Evolutionary conservation across 2,888 invertebrate species (phyloP), one percentile per base, ranked within the genome.

Genomic region (Desoria tigrina): DNA sequence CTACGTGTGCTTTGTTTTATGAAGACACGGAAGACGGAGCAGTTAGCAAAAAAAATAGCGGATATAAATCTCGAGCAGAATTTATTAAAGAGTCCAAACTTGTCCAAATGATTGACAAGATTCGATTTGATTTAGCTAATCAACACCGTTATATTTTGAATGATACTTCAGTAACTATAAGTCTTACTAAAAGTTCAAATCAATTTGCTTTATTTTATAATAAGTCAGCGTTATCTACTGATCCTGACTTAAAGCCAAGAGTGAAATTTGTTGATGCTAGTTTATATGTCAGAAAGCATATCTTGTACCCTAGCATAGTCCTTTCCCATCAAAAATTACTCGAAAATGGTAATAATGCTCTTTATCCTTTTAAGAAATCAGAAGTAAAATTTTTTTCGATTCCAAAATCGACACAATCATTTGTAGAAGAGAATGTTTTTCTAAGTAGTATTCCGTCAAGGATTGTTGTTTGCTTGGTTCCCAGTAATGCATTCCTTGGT

Each of bases 371-470:
- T 6, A 65, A 58, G 16, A 28, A 67, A 18, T 69, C 66, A 9
- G 65, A 74, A 16, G 58, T 74, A 2, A 71, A 72, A 65, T 65
- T 63, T 3, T 74, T 73, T 45, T 72, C 74, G 0, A 67, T 78
- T 21, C 69, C 72, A 0, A 27, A 27, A 14, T 72, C 71, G 7
- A 71, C 74, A 16, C 73, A 73, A 32, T 72, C 71, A 14, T 75
- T 77, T 61, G 68, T 75, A 0, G 65, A 78, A 50, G 78, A 79
- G 53, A 78, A 79, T 56, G 45, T 79, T 11, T 78, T 78, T 61
- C 39, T 74, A 2, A 77, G 77, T 0, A 75, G 75, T 61, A 56
- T 79, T 18, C 79, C 79, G 1, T 76, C 76, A 63, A 66, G 77
- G 49, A 64, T 79, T 11, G 69, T 79, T 23, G 27, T 79, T n/a